Percentiles rank a stretch among this genome's conserved stretches.
phyloP scores from a whole-genome alignment of 2,113 vertebrate genomes.

The Sardina pilchardus region DNA sequence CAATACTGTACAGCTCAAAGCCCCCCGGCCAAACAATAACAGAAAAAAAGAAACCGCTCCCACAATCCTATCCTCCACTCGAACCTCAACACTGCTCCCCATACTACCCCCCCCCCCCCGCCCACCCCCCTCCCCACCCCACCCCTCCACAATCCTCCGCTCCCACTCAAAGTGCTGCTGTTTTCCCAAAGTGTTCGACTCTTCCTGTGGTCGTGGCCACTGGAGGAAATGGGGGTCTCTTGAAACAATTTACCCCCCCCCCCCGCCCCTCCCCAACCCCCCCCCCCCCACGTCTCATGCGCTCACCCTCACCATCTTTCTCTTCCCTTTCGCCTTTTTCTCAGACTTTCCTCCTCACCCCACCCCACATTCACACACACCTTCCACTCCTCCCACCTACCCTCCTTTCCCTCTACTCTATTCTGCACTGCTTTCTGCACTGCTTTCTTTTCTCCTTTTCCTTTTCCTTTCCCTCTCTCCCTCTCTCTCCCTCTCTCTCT shows the following conservation, averaged over 20 bases:
- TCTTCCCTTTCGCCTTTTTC: neutral
- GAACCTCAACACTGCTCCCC: neutral
- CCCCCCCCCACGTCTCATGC: neutral
- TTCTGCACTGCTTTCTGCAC: neutral
- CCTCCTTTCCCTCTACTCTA: neutral
- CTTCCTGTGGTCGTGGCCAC: slow-evolving; percentile 40
- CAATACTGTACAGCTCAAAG: neutral
- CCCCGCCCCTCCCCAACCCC: no score
- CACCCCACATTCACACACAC: neutral
- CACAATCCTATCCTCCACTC: neutral
- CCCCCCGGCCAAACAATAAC: neutral
- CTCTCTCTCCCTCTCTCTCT: slow-evolving; percentile 29
- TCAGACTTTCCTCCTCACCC: neutral
- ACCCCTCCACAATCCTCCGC: slow-evolving; percentile 15
- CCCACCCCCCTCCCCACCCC: neutral
- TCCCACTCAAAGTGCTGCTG: neutral
- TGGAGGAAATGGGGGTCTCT: slow-evolving; percentile 50
- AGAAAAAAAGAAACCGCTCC: neutral
- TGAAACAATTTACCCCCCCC: slow-evolving; percentile 53
- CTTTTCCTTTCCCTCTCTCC: slow-evolving; percentile 31
- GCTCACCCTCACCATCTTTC: neutral
- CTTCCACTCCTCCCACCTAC: neutral
- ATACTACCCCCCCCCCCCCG: neutral
- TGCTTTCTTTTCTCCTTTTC: neutral
- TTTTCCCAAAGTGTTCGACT: slow-evolving; percentile 38